Base-by-base conservation (phyloP, 1,140 invertebrate genomes). In the Hylaeus anthracinus region DNA sequence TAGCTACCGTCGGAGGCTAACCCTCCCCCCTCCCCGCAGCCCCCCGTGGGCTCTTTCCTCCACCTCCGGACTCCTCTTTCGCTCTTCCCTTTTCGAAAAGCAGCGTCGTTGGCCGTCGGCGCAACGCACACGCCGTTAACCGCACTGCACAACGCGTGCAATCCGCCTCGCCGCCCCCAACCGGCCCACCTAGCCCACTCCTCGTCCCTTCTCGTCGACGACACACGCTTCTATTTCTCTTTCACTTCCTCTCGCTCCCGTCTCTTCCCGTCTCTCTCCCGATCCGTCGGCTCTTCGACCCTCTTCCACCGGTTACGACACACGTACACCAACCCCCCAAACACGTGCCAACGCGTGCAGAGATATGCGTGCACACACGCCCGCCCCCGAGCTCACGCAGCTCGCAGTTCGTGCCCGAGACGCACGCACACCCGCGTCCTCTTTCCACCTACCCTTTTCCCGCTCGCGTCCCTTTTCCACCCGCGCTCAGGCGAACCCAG, bases 81-180 rank as follows among this genome's bases (percentile, higher is more conserved):
- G 76, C 76, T 86, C 85, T 89, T 82, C 85, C 83, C 84, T 88
- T 86, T 89, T 90, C 85, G 86, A 90, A 90, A 86, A 86, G 86
- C 86, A 87, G 74, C 86, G 85, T 86, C 88, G 88, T 90, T 91
- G 91, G 86, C 90, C 89, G 88, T 90, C 89, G 89, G 89, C 90
- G 89, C 91, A 91, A 92, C 92, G 92, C 92, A 92, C 91, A 92
- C 90, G 89, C 89, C 88, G 90, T 91, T 91, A 91, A 91, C 91
- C 90, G 88, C 89, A 89, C 88, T 91, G 90, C 90, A 91, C 89
- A 92, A 91, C 90, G 91, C 90, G 88, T 91, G 89, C 89, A 90
- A 88, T 88, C 86, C 86, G 75, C 84, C 84, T 72, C 80, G 56
- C 69, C 83, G 72, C 73, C 86, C 26, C 82, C 73, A 51, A 5